These are phyloP conservation scores for Tangara arthus DNA, from an alignment of 2,797 vertebrate species.

Conservation along the genomic window DNA sequence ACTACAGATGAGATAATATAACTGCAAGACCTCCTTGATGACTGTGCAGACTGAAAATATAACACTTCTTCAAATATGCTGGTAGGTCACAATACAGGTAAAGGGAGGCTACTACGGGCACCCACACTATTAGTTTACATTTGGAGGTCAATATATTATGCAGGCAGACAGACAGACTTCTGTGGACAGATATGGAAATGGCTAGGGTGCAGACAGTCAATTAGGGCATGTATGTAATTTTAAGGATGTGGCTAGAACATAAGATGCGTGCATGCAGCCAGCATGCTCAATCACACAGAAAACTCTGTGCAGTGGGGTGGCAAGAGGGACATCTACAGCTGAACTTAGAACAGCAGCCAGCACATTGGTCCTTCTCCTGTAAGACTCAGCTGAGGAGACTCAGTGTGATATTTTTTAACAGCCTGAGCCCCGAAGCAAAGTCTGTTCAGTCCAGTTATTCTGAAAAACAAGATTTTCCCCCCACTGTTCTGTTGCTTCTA, in stretches of 20 bases:
- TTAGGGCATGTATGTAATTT: not conserved
- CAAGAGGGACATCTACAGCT: not conserved
- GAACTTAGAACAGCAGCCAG: not conserved
- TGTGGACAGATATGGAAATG: not conserved
- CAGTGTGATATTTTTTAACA: not conserved
- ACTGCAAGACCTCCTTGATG: not conserved
- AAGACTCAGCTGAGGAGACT: not conserved
- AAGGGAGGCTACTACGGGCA: not conserved
- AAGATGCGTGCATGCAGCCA: not conserved
- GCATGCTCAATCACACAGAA: not conserved
- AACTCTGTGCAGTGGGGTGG: not conserved
- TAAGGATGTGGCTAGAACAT: not conserved
- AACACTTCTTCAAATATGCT: not conserved
- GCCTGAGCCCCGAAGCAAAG: not conserved
- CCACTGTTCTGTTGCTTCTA: not conserved
- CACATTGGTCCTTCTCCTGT: not conserved
- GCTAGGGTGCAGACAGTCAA: not conserved
- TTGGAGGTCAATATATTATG: not conserved
- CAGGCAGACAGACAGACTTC: conserved; percentile 1
- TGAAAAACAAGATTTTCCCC: not conserved
- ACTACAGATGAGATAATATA: not conserved
- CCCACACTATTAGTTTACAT: not conserved
- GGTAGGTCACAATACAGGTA: not conserved
- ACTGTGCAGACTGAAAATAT: not conserved
- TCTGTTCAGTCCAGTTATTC: not conserved